These are phyloP conservation scores for Ancistrus triradiatus DNA, from an alignment of 2,113 vertebrate species.

Conservation along the genomic window DNA sequence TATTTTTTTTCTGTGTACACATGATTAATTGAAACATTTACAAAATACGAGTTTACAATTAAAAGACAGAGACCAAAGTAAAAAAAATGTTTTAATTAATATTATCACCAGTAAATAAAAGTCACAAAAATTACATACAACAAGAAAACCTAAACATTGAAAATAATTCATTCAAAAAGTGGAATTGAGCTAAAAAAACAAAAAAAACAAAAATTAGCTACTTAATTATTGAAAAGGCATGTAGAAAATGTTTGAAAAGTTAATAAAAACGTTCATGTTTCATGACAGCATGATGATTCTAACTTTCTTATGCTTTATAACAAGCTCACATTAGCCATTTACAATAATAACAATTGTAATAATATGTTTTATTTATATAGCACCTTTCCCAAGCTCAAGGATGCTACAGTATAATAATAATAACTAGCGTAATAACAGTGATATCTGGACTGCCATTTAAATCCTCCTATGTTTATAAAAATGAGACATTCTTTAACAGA, in stretches of 20 bases:
- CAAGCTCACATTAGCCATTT: constrained; percentile 13
- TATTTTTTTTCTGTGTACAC: too few species aligned
- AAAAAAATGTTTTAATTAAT: constrained; percentile 60
- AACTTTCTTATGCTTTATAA: constrained; percentile 3
- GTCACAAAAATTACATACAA: too few species aligned
- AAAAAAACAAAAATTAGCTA: constrained; percentile 52
- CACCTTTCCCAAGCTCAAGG: too few species aligned
- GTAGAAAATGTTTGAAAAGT: too few species aligned
- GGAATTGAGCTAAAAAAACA: constrained; percentile 62
- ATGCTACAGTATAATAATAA: not conserved
- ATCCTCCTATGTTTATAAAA: not conserved
- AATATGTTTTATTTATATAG: too few species aligned
- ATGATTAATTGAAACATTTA: not conserved
- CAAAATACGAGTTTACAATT: not conserved
- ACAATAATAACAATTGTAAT: constrained; percentile 6
- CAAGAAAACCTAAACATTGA: constrained; percentile 57
- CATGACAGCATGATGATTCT: not conserved
- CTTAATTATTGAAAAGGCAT: not conserved
- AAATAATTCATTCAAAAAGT: constrained; percentile 38
- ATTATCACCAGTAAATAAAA: constrained; percentile 54
- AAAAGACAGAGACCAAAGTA: constrained; percentile 39
- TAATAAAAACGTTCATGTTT: not conserved
- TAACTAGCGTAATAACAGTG: constrained; percentile 2
- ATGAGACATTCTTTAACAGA: constrained; percentile 17
- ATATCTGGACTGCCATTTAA: not conserved